Percentiles rank a stretch among this genome's conserved stretches.
These are phyloP conservation scores for Euura saliciscinereae DNA, from an alignment of 1,140 invertebrate genomes.

Conservation along the genomic window DNA sequence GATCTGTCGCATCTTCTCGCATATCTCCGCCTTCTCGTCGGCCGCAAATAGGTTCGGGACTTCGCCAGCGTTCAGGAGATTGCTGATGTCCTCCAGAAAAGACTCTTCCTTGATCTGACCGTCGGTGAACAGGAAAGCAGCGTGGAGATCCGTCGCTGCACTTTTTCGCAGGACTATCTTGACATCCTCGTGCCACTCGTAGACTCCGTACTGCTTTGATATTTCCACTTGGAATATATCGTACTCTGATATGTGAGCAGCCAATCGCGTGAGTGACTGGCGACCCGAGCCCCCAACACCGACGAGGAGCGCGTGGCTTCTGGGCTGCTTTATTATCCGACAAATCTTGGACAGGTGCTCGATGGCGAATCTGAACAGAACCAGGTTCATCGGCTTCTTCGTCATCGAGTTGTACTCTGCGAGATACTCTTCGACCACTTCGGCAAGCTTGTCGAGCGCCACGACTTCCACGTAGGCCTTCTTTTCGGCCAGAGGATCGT, in stretches of 20 bases:
- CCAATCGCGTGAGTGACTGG: slow-evolving; percentile 87
- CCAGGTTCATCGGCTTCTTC: slow-evolving; percentile 96
- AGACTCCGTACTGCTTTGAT: slow-evolving; percentile 79
- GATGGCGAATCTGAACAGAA: slow-evolving; percentile 92
- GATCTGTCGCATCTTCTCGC: slow-evolving; percentile 92
- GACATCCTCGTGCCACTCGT: slow-evolving; percentile 92
- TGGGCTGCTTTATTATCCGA: slow-evolving; percentile 88
- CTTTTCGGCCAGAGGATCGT: slow-evolving; percentile 87
- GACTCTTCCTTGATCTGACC: slow-evolving; percentile 93
- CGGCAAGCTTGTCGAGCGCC: slow-evolving; percentile 79
- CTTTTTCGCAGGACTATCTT: slow-evolving; percentile 81
- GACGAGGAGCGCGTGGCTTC: slow-evolving; percentile 83
- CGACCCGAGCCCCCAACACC: slow-evolving; percentile 92
- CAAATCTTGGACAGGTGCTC: slow-evolving; percentile 93
- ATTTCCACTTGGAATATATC: slow-evolving; percentile 93
- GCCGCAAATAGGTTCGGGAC: slow-evolving; percentile 87
- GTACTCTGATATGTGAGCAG: slow-evolving; percentile 92
- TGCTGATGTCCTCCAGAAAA: slow-evolving; percentile 93
- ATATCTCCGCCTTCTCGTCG: slow-evolving; percentile 91
- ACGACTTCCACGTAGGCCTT: slow-evolving; percentile 86
- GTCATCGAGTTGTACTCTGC: slow-evolving; percentile 95
- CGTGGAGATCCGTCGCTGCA: slow-evolving; percentile 84
- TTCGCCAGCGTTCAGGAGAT: slow-evolving; percentile 92
- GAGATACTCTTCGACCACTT: slow-evolving; percentile 85
- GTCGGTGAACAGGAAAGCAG: slow-evolving; percentile 90